Percentiles rank a stretch among this genome's conserved stretches.
These are phyloP conservation scores for Melopsittacus undulatus DNA, from an alignment of 2,797 vertebrate species.

Conservation along the genomic window DNA sequence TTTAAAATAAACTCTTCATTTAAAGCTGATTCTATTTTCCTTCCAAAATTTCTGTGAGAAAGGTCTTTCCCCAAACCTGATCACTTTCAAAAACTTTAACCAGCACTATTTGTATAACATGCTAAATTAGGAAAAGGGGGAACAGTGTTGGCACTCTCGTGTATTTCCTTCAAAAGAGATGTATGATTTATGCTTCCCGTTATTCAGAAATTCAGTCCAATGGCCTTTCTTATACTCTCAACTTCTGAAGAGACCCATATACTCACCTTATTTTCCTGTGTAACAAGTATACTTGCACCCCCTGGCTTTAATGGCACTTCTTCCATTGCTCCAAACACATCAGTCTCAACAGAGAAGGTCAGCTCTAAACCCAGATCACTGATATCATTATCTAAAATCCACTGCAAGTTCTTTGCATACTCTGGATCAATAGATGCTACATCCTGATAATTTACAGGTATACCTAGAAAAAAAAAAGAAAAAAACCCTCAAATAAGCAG, in stretches of 20 bases:
- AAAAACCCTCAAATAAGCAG: neutral
- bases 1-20: neutral
- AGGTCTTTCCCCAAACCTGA: neutral
- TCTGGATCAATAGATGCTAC: conserved; percentile 98
- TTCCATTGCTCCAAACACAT: conserved; percentile 98
- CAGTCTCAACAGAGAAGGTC: conserved; percentile 97
- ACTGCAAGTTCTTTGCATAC: conserved; percentile 98
- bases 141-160: neutral
- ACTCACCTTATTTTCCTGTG: conserved; percentile 96
- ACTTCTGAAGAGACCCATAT: neutral
- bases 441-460: conserved; percentile 98
- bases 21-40: neutral
- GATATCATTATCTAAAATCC: conserved; percentile 99
- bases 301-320: conserved; percentile 96
- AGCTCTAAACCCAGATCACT: conserved; percentile 96
- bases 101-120: neutral
- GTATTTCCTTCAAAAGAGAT: neutral
- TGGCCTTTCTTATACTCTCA: neutral
- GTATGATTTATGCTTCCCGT: neutral
- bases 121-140: neutral
- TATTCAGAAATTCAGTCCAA: neutral
- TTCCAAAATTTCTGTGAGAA: neutral
- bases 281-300: conserved; percentile 91
- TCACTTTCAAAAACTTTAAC: neutral
- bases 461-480: conserved; percentile 79